Percentiles rank a stretch among this genome's conserved stretches.
phyloP scores from a whole-genome alignment of 2,113 vertebrate genomes.

The Megaceryle maxima region DNA sequence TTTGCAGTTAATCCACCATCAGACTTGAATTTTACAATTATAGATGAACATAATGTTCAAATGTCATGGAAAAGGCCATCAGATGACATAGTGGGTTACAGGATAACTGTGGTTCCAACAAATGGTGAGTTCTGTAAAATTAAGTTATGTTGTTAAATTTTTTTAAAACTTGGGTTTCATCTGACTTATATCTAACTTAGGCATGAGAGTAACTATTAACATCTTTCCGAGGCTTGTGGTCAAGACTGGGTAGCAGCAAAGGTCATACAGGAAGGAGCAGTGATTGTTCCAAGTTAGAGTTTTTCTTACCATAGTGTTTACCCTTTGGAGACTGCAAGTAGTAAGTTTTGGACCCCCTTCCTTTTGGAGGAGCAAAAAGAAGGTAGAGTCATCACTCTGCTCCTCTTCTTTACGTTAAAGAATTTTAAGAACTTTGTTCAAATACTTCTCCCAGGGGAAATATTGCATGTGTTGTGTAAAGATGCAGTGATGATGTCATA shows the following conservation, averaged over 20 bases:
- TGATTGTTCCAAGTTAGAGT: neutral
- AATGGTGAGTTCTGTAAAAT: conserved; percentile 79
- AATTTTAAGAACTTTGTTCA: neutral
- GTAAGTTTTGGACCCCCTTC: neutral
- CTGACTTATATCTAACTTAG: neutral
- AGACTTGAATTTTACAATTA: conserved; percentile 95
- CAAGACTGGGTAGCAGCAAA: neutral
- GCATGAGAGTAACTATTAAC: neutral
- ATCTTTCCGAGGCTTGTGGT: neutral
- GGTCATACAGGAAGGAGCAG: neutral
- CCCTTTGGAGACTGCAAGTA: neutral
- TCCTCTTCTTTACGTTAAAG: neutral
- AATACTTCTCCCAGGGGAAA: neutral
- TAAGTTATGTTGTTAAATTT: neutral
- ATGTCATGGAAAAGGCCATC: conserved; percentile 88
- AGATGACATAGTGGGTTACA: conserved; percentile 88
- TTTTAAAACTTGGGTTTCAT: neutral
- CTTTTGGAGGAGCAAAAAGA: neutral
- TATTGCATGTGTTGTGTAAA: neutral
- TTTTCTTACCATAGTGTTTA: neutral
- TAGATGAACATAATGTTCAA: conserved; percentile 92
- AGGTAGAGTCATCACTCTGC: neutral
- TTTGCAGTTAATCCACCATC: conserved; percentile 90
- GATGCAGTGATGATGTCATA: neutral
- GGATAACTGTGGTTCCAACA: conserved; percentile 85